These are phyloP conservation scores for Drosophila sordidapex DNA, from an alignment of 2,888 invertebrate genomes.

Conservation along the genomic window DNA sequence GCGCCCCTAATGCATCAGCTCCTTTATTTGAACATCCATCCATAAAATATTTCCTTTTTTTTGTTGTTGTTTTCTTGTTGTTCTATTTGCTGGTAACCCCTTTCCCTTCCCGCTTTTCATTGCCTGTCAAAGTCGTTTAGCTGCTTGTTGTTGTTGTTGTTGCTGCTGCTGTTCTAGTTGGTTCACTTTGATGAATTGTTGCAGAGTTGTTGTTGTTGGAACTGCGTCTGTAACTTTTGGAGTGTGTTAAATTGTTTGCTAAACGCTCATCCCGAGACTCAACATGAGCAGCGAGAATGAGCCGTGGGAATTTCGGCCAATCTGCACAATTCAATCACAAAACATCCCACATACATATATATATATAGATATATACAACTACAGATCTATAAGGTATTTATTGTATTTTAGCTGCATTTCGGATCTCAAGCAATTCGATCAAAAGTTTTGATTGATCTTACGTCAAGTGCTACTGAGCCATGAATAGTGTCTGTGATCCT, in stretches of 20 bases:
- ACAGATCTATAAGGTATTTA: neutral
- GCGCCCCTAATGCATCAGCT: slow-evolving; percentile 60
- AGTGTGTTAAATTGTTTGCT: slow-evolving; percentile 73
- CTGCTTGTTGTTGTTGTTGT: slow-evolving; percentile 35
- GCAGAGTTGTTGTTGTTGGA: slow-evolving; percentile 15
- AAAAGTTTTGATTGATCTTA: neutral
- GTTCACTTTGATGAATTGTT: slow-evolving; percentile 51
- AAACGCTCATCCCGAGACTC: slow-evolving; percentile 18
- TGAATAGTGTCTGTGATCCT: neutral
- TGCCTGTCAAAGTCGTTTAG: slow-evolving; percentile 71
- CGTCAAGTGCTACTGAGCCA: neutral
- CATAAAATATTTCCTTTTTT: slow-evolving; percentile 16
- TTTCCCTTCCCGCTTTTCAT: slow-evolving; percentile 51
- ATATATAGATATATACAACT: no score
- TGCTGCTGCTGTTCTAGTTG: slow-evolving; percentile 17
- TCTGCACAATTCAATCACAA: neutral
- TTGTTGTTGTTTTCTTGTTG: slow-evolving; percentile 9
- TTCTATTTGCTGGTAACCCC: slow-evolving; percentile 39
- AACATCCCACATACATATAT: neutral
- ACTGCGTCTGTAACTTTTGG: slow-evolving; percentile 29
- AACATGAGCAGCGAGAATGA: slow-evolving; percentile 23
- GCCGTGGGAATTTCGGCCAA: slow-evolving; percentile 54
- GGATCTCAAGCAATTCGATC: neutral
- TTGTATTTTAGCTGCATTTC: neutral
- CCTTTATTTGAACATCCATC: slow-evolving; percentile 16